Evolutionary conservation across 2,888 invertebrate species (phyloP).

Genomic region (Eilema caniola): DNA sequence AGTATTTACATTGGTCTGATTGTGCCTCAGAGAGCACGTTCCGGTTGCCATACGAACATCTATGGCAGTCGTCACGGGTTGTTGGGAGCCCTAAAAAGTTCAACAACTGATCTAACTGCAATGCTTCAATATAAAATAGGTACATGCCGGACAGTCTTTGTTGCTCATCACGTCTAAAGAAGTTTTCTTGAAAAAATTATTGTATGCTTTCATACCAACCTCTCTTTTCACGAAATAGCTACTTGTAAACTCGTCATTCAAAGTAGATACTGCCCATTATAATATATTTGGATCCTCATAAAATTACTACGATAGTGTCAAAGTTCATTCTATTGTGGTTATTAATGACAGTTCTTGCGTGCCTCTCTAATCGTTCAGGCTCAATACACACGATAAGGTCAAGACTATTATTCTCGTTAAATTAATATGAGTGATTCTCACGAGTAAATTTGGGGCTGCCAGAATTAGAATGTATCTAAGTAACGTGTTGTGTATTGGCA

Average conservation of each 20-base stretch:
- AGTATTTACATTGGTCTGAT: no score
- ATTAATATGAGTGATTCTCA: constrained; percentile 2
- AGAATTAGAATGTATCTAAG: neutral
- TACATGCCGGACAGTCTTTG: no score
- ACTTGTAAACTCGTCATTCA: neutral
- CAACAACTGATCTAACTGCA: no score
- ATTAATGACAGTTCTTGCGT: constrained; percentile 19
- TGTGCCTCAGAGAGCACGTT: no score
- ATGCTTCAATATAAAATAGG: no score
- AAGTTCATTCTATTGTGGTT: constrained; percentile 20
- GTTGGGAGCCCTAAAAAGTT: no score
- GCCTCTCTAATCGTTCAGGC: neutral
- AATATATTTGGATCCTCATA: constrained; percentile 13
- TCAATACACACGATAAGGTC: constrained; percentile 10
- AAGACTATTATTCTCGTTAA: constrained; percentile 14
- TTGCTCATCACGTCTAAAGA: no score
- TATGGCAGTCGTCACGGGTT: no score
- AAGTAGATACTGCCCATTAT: neutral
- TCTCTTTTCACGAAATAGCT: neutral
- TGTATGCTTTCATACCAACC: neutral
- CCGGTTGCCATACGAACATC: no score
- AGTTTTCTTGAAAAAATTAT: no score
- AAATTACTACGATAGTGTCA: constrained; percentile 13
- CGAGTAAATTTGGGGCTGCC: neutral
- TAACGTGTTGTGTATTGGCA: neutral